Conservation (phyloP, 2,797 vertebrate genomes). For the Cossypha dichroa region DNA sequence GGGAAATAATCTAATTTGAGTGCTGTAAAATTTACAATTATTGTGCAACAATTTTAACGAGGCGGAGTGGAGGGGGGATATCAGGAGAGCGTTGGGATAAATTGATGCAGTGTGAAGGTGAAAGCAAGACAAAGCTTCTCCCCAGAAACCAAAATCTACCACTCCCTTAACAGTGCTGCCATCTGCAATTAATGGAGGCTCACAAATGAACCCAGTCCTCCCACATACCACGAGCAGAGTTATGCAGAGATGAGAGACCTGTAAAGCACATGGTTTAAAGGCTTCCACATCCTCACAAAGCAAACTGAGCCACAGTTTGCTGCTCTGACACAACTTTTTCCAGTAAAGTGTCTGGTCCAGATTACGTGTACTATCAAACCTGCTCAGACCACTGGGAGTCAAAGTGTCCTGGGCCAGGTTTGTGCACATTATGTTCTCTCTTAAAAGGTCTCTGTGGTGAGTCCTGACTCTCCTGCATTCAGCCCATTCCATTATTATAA, state of each 20-base stretch:
- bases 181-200: constrained; percentile 10
- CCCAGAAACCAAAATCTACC: background rate
- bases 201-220: background rate
- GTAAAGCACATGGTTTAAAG: background rate
- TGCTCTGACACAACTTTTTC: background rate
- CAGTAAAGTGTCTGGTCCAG: background rate
- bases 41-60: constrained; percentile 41
- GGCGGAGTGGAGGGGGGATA: fast-evolving
- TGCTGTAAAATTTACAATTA: constrained; percentile 39
- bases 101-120: background rate
- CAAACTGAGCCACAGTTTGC: background rate
- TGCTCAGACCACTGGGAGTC: background rate
- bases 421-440: background rate
- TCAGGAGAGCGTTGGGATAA: background rate
- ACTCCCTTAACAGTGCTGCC: background rate
- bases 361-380: background rate
- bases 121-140: constrained; percentile 15
- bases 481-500: background rate
- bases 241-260: background rate
- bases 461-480: background rate
- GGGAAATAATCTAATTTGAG: constrained; percentile 61
- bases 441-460: background rate
- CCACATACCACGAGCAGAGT: fast-evolving
- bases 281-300: background rate
- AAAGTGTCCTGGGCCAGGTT: background rate